Conservation (phyloP, 2,797 vertebrate genomes). For the Ispidina picta region DNA sequence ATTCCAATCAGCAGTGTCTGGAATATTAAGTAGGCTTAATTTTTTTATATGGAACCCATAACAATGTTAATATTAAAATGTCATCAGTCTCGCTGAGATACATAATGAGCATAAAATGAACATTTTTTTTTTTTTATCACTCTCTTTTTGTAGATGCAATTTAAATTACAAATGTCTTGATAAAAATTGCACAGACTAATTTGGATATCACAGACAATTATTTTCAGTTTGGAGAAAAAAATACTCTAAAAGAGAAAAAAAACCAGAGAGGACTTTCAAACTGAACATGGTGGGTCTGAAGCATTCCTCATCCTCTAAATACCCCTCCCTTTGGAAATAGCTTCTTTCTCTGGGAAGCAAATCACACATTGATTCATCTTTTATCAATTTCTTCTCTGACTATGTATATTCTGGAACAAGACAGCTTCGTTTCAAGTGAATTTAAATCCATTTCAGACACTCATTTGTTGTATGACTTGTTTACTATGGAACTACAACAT, state of each 20-base stretch:
- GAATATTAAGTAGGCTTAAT: slow-evolving; percentile 53
- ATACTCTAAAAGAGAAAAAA: not conserved
- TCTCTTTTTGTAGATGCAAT: slow-evolving; percentile 51
- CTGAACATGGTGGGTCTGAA: rapidly evolving
- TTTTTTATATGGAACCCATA: slow-evolving; percentile 27
- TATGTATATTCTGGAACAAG: not conserved
- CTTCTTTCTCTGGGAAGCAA: not conserved
- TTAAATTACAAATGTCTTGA: slow-evolving; percentile 70
- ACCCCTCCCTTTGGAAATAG: not conserved
- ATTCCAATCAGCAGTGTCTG: slow-evolving; percentile 41
- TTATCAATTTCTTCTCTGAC: not conserved
- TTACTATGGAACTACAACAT: not conserved
- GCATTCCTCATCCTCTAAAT: not conserved
- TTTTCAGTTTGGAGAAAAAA: slow-evolving; percentile 3
- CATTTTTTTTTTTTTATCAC: slow-evolving; percentile 3
- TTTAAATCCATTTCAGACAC: not conserved
- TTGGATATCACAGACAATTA: slow-evolving; percentile 50
- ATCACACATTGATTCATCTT: not conserved
- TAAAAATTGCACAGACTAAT: slow-evolving; percentile 59
- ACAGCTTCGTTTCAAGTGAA: not conserved
- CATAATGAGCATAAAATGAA: slow-evolving; percentile 72
- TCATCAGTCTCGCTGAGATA: slow-evolving; percentile 53
- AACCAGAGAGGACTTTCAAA: not conserved
- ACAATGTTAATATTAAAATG: slow-evolving; percentile 68
- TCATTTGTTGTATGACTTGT: not conserved